Conservation (phyloP, 2,888 invertebrate genomes). For the Acrobasis repandana region DNA sequence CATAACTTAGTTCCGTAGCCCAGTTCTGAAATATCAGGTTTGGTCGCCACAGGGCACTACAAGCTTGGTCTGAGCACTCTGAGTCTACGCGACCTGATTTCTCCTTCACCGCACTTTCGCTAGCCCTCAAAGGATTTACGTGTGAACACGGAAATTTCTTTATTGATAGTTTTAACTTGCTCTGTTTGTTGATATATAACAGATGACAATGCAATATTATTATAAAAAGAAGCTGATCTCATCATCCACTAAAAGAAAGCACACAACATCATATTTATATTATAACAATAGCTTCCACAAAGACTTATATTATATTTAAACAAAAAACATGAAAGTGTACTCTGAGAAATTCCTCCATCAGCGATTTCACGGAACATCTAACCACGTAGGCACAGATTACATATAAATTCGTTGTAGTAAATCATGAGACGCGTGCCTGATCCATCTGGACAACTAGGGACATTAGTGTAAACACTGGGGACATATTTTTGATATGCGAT, state of each 20-base stretch:
- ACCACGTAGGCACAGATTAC: no score
- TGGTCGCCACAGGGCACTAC: constrained; percentile 8
- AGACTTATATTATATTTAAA: not conserved
- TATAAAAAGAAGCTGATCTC: no score
- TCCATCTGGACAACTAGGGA: not conserved
- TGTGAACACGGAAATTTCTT: constrained; percentile 2
- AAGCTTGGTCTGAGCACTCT: not conserved
- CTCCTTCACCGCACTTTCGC: constrained; percentile 15
- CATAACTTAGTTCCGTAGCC: not conserved
- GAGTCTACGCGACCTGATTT: constrained; percentile 7
- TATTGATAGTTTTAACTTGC: no score
- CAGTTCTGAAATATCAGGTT: constrained; percentile 14
- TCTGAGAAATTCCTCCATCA: not conserved
- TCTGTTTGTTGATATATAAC: no score
- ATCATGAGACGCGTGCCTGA: not conserved
- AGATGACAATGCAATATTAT: no score
- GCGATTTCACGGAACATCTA: constrained; percentile 2
- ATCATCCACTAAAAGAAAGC: not conserved
- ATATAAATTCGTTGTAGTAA: no score
- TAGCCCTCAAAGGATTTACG: constrained; percentile 12
- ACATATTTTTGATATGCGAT: no score
- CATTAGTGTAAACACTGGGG: not conserved
- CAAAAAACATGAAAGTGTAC: constrained; percentile 4
- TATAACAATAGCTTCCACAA: not conserved
- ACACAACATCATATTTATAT: not conserved